A percentile compares a stretch with the other conserved stretches of the same genome.
These are phyloP conservation scores for Subacronicta megacephala DNA, from an alignment of 2,888 invertebrate species.

Conservation along the genomic window DNA sequence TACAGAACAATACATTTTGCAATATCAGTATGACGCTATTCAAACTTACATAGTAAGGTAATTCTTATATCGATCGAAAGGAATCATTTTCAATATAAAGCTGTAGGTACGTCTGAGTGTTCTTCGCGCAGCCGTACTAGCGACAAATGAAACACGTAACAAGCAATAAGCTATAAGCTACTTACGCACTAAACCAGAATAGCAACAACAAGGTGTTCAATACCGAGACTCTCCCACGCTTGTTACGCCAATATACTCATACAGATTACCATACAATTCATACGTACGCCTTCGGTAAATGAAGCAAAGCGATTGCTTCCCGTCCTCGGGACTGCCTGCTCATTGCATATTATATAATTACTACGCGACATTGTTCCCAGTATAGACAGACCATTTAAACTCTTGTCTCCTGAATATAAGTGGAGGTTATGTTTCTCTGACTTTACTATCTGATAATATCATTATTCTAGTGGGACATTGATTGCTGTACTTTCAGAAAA, in stretches of 20 bases:
- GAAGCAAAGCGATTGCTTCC: constrained; percentile 79
- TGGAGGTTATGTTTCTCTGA: constrained; percentile 17
- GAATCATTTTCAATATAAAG: not conserved
- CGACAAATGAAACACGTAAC: not conserved
- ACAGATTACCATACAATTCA: constrained; percentile 83
- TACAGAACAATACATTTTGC: too few relatives aligned
- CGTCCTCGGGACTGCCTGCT: constrained; percentile 53
- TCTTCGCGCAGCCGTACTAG: not conserved
- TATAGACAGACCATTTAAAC: constrained; percentile 22
- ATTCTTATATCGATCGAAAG: not conserved
- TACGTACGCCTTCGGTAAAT: constrained; percentile 71
- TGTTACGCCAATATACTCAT: constrained; percentile 73
- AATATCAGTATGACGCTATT: too few relatives aligned
- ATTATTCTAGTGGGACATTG: too few relatives aligned
- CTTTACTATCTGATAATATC: too few relatives aligned
- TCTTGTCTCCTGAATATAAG: constrained; percentile 36
- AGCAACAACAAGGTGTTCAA: constrained; percentile 57
- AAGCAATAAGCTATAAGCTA: constrained; percentile 46
- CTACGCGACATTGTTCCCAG: constrained; percentile 43
- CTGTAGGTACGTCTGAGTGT: not conserved
- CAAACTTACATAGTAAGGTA: too few relatives aligned
- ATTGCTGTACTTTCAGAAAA: too few relatives aligned
- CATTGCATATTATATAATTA: constrained; percentile 58
- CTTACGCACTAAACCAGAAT: constrained; percentile 35
- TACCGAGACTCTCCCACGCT: constrained; percentile 72